phyloP scores from a whole-genome alignment of 1,140 invertebrate species.

The Megathymus violae region DNA sequence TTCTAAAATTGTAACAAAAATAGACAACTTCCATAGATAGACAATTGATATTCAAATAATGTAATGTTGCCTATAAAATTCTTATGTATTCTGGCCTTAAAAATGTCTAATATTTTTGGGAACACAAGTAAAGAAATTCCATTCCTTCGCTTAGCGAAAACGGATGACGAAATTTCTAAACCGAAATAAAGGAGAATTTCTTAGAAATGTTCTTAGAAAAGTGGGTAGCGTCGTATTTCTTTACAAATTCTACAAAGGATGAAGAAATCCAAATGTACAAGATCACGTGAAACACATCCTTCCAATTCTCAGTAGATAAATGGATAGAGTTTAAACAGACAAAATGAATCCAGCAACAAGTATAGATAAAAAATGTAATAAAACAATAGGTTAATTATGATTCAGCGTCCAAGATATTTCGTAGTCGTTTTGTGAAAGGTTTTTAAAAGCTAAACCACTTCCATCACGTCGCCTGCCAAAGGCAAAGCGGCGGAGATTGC shows the following conservation, averaged over 20 bases:
- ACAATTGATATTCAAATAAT: no score
- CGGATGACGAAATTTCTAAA: not conserved
- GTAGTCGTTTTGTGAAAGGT: not conserved
- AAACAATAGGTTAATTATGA: not conserved
- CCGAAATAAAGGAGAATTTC: not conserved
- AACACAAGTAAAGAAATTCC: not conserved
- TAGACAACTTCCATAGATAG: no score
- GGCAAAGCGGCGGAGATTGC: no score
- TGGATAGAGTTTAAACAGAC: not conserved
- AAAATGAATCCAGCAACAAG: no score
- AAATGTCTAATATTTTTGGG: not conserved
- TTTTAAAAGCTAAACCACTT: not conserved
- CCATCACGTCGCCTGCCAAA: not conserved
- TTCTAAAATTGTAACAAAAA: no score
- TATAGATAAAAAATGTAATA: no score
- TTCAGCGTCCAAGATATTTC: not conserved
- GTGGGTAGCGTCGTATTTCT: not conserved
- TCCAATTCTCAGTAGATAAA: no score
- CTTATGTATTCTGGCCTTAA: not conserved
- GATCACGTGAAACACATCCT: no score
- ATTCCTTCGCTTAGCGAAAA: not conserved
- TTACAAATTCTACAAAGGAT: not conserved
- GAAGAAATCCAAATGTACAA: no score
- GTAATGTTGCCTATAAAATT: not conserved
- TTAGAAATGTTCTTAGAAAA: not conserved